Evolutionary conservation across 2,113 vertebrate species (phyloP), one percentile per base, ranked within the genome.

Genomic region (Tauraco erythrolophus): DNA sequence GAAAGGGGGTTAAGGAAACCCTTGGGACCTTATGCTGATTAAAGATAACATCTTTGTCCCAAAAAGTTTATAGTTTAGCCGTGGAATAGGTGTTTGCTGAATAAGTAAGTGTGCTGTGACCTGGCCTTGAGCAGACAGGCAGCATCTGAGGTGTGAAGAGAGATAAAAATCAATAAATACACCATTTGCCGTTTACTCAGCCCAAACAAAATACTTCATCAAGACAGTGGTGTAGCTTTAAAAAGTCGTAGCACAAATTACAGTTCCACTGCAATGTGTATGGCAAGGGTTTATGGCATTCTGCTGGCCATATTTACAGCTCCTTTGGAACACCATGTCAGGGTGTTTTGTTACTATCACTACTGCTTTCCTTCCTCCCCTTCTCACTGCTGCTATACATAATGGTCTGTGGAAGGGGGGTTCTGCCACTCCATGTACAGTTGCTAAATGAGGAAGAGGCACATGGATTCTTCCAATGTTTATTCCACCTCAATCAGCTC

Each of bases 151-250:
- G 85, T 90, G 92, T 57, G 81, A 88, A 90, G 51, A 88, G 82
- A 80, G 70, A 57, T 25, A 84, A 87, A 97, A 94, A 95, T 96
- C 96, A 87, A 93, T 96, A 95, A 95, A 48, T 60, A 56, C 72
- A 89, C 84, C 84, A 48, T 68, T 84, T 89, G 66, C 88, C 68
- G 66, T 95, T 95, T 91, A 51, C 94, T 89, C 89, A 87, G 89
- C 80, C 91, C 91, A 91, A 92, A 89, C 71, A 76, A 87, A 95
- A 95, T 62, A 88, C 78, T 92, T 96, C 92, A 88, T 41, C 8
- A 23, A 85, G 78, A 43, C 50, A 23, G 2, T 4, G 19, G 28
- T 14, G 25, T 54, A 43, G 74, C 54, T 90, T 85, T 79, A 50
- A 70, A 46, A 43, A 90, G 62, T 33, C 41, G 27, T 9, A 89